Evolutionary conservation across 1,140 invertebrate species (phyloP).

Genomic region (Arctopsyche grandis): DNA sequence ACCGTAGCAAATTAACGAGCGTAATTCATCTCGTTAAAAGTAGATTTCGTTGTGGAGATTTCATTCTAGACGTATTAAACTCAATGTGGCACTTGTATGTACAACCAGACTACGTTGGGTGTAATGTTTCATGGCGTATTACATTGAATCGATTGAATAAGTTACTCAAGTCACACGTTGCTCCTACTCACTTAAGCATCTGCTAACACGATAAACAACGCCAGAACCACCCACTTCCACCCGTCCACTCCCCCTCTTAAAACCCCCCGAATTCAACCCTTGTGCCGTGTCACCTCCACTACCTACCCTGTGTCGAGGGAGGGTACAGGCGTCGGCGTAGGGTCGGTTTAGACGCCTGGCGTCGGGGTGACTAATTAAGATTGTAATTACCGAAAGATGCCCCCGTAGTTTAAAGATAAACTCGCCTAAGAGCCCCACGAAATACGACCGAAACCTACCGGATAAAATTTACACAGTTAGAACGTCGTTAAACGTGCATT

Average conservation of each 20-base stretch:
- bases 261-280: not conserved
- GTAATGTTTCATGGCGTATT: constrained; percentile 36
- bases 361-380: constrained; percentile 53
- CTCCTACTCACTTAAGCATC: constrained; percentile 50
- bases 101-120: not conserved
- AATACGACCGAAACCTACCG: not conserved
- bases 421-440: constrained; percentile 14
- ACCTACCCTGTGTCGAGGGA: not conserved
- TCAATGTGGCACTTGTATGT: too few species aligned
- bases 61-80: too few species aligned
- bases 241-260: not conserved
- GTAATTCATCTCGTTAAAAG: too few species aligned
- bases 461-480: not conserved
- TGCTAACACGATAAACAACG: constrained; percentile 53
- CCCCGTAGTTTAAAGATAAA: constrained; percentile 42
- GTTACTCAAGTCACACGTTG: constrained; percentile 43
- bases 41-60: too few species aligned
- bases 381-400: constrained; percentile 53
- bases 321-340: not conserved
- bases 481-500: too few species aligned
- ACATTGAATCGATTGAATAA: constrained; percentile 44
- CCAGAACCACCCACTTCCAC: not conserved
- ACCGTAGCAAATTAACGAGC: too few species aligned
- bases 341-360: constrained; percentile 42
- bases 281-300: not conserved